Evolutionary conservation across 2,113 vertebrate genomes (phyloP).

Genomic region (Equus quagga): DNA sequence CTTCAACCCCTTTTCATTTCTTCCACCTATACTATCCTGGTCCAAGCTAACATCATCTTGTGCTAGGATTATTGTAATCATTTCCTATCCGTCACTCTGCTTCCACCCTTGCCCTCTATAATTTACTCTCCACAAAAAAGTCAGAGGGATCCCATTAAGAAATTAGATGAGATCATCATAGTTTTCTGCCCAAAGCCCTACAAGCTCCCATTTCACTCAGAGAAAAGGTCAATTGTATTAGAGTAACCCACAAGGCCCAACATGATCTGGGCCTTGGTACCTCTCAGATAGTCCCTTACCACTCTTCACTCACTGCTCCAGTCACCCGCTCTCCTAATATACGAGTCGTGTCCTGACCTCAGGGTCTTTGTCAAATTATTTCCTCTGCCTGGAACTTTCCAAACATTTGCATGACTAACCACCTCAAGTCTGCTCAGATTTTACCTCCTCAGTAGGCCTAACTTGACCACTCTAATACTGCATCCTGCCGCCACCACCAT

Average conservation of each 20-base stretch:
- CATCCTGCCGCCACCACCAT: background rate
- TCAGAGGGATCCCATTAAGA: background rate
- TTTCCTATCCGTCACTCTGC: background rate
- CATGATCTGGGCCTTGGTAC: background rate
- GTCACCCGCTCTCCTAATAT: background rate
- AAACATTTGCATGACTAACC: background rate
- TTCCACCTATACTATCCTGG: background rate
- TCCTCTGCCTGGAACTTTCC: background rate
- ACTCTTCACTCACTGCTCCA: background rate
- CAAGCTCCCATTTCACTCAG: background rate
- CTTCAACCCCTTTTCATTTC: background rate
- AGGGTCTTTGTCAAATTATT: background rate
- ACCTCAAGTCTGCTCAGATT: background rate
- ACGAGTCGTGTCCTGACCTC: too few species aligned
- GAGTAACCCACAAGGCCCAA: background rate
- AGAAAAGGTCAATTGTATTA: slow-evolving; percentile 2
- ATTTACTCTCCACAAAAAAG: background rate
- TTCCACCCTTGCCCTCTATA: background rate
- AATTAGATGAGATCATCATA: background rate
- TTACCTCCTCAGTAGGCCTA: background rate
- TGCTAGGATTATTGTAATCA: background rate
- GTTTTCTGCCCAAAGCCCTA: background rate
- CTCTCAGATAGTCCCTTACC: background rate
- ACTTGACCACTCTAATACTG: background rate
- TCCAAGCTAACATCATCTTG: background rate